phyloP scores from a whole-genome alignment of 2,797 vertebrate species.

The Pseudocheirus occidentalis region DNA sequence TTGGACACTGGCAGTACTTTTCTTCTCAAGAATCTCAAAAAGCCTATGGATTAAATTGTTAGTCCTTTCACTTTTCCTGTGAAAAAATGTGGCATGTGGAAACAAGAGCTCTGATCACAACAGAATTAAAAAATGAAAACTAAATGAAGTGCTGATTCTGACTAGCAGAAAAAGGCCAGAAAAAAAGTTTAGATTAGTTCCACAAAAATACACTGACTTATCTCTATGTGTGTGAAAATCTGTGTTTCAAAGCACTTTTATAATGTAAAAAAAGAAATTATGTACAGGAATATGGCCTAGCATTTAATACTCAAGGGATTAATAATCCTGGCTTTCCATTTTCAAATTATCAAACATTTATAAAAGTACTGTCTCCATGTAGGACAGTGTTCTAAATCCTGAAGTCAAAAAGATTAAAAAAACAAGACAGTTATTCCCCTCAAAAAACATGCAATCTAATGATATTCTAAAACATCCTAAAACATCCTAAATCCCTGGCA shows the following conservation, averaged over 20 bases:
- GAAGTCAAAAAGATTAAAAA: background rate
- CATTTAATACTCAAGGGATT: too few relatives aligned
- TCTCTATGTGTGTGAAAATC: background rate
- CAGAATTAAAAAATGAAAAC: slow-evolving; percentile 50
- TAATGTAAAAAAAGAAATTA: background rate
- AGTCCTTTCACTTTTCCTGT: slow-evolving; percentile 4
- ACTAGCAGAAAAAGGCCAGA: slow-evolving; percentile 24
- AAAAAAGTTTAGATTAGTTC: slow-evolving; percentile 50
- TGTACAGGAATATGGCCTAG: background rate
- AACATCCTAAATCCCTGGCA: background rate
- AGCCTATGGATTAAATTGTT: slow-evolving; percentile 21
- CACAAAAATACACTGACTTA: slow-evolving; percentile 29
- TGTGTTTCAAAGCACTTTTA: slow-evolving; percentile 46
- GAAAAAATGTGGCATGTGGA: slow-evolving; percentile 14
- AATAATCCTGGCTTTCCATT: background rate
- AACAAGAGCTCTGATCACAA: background rate
- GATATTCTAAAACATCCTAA: background rate
- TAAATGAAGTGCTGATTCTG: slow-evolving; percentile 18
- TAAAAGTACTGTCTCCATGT: background rate
- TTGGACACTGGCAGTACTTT: slow-evolving; percentile 20
- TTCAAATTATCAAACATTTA: background rate
- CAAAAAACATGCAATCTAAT: background rate
- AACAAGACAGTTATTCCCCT: background rate
- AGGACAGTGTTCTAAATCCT: background rate
- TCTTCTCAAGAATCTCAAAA: slow-evolving; percentile 34